Base-by-base conservation (phyloP, 2,888 invertebrate species). In the Caenorhabditis wallacei region DNA sequence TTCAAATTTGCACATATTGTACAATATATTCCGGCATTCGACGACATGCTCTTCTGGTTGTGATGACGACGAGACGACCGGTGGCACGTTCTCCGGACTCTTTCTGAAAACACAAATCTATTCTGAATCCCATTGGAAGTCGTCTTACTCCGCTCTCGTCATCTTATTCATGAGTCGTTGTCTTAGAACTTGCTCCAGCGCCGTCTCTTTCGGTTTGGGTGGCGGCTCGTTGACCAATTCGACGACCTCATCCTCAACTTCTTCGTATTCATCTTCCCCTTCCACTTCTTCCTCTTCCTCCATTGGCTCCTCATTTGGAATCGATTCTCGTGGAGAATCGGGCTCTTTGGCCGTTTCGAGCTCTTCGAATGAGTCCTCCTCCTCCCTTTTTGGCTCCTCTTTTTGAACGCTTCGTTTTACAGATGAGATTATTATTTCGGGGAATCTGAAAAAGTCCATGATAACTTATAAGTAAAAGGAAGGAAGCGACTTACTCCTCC, bases 1-100 rank as follows among this genome's bases (percentile, higher is more conserved):
- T n/a, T 78, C 82, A 10, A 72, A 82, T 40, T 82, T 82, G 70
- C 82, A 82, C 26, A 78, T 37, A 35, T 54, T 18, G 5, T 22
- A 18, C 1, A 82, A 46, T n/a, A 82, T 16, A 4, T 61, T 56
- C 1, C 64, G 66, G 10, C 78, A 68, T 8, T 57, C 53, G n/a
- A 61, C 68, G 5, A 46, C 20, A 26, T 53, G 63, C 2, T 63
- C 63, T 16, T 30, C 30, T 8, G 30, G 30, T 30, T 48, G 40
- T 48, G 61, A 48, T 16, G 57, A 43, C 0, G 74, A 54, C 4
- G 78, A 69, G 1, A 59, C 53, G 16, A 57, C 57, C 0, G 40
- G 37, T 0, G 22, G 30, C 11, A 18, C 2, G 0, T 37, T 10
- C 2, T 75, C 74, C 1, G 75, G 66, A 56, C 48, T 57, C 24